Evolutionary conservation across 2,888 invertebrate genomes (phyloP), one percentile per base, ranked within the genome.

Genomic region (Ommatoiulus sabulosus): DNA sequence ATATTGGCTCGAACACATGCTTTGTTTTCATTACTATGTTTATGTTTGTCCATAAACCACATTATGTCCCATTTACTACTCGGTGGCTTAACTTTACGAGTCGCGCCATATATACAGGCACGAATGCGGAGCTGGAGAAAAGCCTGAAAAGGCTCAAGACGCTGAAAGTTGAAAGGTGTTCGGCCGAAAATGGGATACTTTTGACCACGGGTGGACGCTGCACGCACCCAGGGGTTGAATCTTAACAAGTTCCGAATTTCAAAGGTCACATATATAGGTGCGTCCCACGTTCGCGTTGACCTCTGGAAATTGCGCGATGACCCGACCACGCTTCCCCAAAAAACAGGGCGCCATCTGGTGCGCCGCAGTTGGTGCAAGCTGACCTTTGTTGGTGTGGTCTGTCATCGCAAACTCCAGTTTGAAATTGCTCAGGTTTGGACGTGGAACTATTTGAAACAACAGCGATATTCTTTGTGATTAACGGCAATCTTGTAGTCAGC

Each of bases 31-130:
- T 72, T 72, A 72, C 72, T 72, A 24, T 72, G 72, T 72, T 72
- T 72, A 72, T 72, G 72, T 72, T 72, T 72, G 72, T 72, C 72
- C 72, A 72, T 72, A 72, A 72, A 72, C 72, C 72, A 72, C 72
- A 72, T 72, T 72, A 72, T 72, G 72, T 72, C 72, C 72, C 72
- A 72, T 72, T 72, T 72, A 24, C 72, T 72, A 24, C 72, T 72
- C 72, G 72, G 72, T 72, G 72, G 72, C 72, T 72, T 72, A 72
- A 24, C 24, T 72, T 72, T 72, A 72, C 24, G 72, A 72, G 72
- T 24, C 72, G 20, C 48, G 48, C 48, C 48, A 48, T 48, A 48
- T 5, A 46, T 48, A 48, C 48, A 48, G 8, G 12, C 48, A 48
- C 48, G 48, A 48, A 48, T 48, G 48, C 12, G 48, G 48, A 48